Conservation (phyloP, 1,140 invertebrate genomes). For the Brachionus rubens region DNA sequence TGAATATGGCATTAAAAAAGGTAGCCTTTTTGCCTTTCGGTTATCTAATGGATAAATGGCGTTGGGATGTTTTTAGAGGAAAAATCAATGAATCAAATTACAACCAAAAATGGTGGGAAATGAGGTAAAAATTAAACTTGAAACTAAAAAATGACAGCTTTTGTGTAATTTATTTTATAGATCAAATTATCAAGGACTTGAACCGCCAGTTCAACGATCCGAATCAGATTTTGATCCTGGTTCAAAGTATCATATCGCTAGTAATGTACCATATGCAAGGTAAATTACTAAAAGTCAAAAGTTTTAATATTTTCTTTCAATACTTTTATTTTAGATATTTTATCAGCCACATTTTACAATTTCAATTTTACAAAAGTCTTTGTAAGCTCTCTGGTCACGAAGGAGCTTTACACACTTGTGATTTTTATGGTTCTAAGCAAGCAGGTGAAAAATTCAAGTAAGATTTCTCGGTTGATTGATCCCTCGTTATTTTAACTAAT, state of each 20-base stretch:
- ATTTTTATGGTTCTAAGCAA: slow-evolving; percentile 74
- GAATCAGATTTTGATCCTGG: slow-evolving; percentile 52
- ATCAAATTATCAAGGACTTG: slow-evolving; percentile 55
- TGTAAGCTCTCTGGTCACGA: slow-evolving; percentile 73
- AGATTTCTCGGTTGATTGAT: too few species aligned
- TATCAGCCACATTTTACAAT: slow-evolving; percentile 81
- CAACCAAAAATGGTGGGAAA: slow-evolving; percentile 62
- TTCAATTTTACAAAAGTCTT: slow-evolving; percentile 79
- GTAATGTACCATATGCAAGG: slow-evolving; percentile 52
- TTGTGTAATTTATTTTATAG: slow-evolving; percentile 49
- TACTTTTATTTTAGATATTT: slow-evolving; percentile 67
- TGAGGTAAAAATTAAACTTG: slow-evolving; percentile 62
- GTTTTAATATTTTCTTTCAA: too few species aligned
- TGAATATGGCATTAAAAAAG: slow-evolving; percentile 76
- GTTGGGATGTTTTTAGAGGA: slow-evolving; percentile 79
- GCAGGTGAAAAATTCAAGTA: slow-evolving; percentile 65
- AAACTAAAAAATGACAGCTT: background rate
- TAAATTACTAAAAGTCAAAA: too few species aligned
- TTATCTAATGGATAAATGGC: slow-evolving; percentile 78
- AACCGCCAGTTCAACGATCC: slow-evolving; percentile 51
- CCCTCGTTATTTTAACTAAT: too few species aligned
- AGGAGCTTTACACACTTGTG: slow-evolving; percentile 78
- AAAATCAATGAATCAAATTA: slow-evolving; percentile 59
- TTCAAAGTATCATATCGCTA: slow-evolving; percentile 52
- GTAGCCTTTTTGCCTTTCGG: slow-evolving; percentile 83